A percentile compares a stretch with the other conserved stretches of the same genome.
Evolutionary conservation across 2,113 vertebrate genomes (phyloP).

Genomic region (Pithys albifrons): DNA sequence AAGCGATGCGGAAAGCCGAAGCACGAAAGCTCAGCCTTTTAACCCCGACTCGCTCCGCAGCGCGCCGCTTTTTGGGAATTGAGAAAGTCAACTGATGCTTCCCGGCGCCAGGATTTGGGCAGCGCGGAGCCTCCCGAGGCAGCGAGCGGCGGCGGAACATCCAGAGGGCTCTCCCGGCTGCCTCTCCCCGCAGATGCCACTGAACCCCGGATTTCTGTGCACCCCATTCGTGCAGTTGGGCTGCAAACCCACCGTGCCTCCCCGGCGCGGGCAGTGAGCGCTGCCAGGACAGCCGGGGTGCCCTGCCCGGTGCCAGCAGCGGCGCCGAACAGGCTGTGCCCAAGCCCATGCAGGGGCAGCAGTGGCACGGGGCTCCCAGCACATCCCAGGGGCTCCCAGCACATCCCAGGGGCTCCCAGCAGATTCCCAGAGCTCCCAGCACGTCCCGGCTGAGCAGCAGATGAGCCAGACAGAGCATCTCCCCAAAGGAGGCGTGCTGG

Average conservation of each 20-base stretch:
- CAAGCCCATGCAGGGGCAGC: background rate
- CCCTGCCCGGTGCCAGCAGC: background rate
- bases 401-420: background rate
- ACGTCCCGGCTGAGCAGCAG: background rate
- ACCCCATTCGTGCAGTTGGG: background rate
- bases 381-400: background rate
- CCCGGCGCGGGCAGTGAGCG: background rate
- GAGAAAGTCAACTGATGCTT: conserved; percentile 27
- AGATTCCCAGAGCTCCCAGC: background rate
- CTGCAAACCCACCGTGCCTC: background rate
- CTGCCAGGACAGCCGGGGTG: background rate
- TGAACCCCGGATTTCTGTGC: background rate
- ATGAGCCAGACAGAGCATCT: background rate
- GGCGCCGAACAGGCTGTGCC: background rate
- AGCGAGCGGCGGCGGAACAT: background rate
- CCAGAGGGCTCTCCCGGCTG: background rate
- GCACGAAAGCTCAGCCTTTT: background rate
- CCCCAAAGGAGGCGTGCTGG: background rate
- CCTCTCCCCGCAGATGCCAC: background rate
- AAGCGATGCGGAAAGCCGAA: background rate
- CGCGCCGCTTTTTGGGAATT: background rate
- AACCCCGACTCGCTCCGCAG: background rate
- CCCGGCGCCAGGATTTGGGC: background rate
- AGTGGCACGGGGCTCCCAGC: background rate
- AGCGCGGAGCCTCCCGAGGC: background rate